Conservation (phyloP, 2,797 vertebrate genomes). For the Anguilla megastoma region DNA sequence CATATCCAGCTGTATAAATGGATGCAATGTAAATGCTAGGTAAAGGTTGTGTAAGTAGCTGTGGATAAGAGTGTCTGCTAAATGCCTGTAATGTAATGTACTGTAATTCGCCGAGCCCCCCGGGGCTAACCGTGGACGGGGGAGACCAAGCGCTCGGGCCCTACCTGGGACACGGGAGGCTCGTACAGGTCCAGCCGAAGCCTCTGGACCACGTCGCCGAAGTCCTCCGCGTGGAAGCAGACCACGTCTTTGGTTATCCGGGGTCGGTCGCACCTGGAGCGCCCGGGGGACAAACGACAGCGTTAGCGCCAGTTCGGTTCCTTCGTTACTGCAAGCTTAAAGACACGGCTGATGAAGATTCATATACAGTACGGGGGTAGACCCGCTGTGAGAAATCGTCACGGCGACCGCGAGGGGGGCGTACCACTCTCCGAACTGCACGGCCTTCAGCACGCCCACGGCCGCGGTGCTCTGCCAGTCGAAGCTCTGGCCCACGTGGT, state of each 20-base stretch:
- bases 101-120: too few relatives aligned
- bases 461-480: conserved; percentile 99
- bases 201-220: conserved; percentile 92
- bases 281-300: conserved; percentile 12
- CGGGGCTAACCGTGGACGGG: not conserved
- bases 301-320: not conserved
- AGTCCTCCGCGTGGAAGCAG: conserved; percentile 97
- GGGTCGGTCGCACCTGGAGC: conserved; percentile 83
- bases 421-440: conserved; percentile 95
- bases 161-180: conserved; percentile 96
- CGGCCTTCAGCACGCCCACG: conserved; percentile 95
- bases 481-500: conserved; percentile 97
- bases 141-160: not conserved
- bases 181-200: conserved; percentile 96
- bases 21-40: too few relatives aligned
- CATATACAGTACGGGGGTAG: not conserved
- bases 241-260: conserved; percentile 98
- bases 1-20: too few relatives aligned
- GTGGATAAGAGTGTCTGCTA: too few relatives aligned
- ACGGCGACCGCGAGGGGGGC: conserved; percentile 39
- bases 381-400: not conserved
- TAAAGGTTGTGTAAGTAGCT: too few relatives aligned
- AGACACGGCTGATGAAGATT: not conserved
- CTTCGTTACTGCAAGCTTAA: not conserved
- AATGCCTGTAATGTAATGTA: too few relatives aligned